phyloP scores from a whole-genome alignment of 2,113 vertebrate genomes.

The Nothoprocta pentlandii region DNA sequence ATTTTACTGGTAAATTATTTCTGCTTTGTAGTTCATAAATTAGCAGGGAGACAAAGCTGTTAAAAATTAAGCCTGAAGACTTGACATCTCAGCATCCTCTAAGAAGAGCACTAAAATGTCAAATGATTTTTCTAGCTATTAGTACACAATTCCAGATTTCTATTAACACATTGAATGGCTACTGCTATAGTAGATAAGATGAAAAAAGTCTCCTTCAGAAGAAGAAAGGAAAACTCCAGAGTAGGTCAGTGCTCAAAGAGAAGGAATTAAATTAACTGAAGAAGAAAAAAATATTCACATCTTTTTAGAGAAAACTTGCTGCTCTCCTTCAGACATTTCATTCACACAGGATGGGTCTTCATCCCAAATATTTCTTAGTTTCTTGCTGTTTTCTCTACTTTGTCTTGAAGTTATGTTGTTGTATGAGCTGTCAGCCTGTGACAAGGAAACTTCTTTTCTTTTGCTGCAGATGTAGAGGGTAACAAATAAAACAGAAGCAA shows the following conservation, averaged over 20 bases:
- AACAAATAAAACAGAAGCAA: not conserved
- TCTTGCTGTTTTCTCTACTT: not conserved
- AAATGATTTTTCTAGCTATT: conserved; percentile 36
- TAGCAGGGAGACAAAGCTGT: conserved; percentile 6
- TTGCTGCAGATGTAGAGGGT: not conserved
- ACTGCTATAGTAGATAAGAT: not conserved
- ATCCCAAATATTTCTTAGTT: not conserved
- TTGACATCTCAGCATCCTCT: not conserved
- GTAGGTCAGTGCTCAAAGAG: conserved; percentile 12
- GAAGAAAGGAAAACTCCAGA: conserved; percentile 33
- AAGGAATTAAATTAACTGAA: conserved; percentile 45
- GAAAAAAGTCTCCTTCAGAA: conserved; percentile 10
- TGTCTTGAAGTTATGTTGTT: not conserved
- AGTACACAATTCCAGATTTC: conserved; percentile 30
- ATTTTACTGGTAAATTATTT: conserved; percentile 30
- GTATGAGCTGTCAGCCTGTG: not conserved
- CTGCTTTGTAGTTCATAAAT: conserved; percentile 50
- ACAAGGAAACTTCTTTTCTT: not conserved
- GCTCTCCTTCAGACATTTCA: not conserved
- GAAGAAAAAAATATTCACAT: not conserved
- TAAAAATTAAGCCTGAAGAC: conserved; percentile 23
- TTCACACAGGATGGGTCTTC: not conserved
- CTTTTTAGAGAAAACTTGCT: not conserved
- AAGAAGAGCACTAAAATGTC: conserved; percentile 12
- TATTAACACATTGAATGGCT: conserved; percentile 55